A percentile compares a stretch with the other conserved stretches of the same genome.
Evolutionary conservation across 2,888 invertebrate genomes (phyloP).

Genomic region (Melanostoma mellinum): DNA sequence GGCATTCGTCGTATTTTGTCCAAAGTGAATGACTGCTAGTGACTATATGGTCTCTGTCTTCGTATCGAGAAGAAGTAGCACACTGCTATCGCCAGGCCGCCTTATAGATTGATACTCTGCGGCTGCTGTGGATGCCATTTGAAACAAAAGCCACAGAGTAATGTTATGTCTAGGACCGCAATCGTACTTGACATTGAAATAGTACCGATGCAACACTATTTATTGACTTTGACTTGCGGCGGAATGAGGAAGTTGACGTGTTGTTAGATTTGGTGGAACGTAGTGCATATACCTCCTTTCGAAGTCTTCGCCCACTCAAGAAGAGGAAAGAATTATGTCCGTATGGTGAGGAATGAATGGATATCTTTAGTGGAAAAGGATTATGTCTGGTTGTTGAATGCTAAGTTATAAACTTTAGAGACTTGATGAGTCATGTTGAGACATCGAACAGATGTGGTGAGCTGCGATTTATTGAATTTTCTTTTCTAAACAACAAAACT

Average conservation of each 20-base stretch:
- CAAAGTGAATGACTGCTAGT: conserved; percentile 35
- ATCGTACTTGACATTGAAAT: conserved; percentile 71
- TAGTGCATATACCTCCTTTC: neutral
- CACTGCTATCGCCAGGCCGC: conserved; percentile 39
- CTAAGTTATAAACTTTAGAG: too few species aligned
- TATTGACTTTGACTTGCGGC: conserved; percentile 52
- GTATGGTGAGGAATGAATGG: conserved; percentile 42
- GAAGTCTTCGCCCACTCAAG: conserved; percentile 29
- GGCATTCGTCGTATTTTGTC: conserved; percentile 59
- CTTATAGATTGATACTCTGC: conserved; percentile 50
- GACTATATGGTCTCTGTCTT: conserved; percentile 10
- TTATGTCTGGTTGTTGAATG: too few species aligned
- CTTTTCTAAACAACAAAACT: too few species aligned
- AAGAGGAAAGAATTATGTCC: conserved; percentile 29
- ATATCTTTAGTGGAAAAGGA: too few species aligned
- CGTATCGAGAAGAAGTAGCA: conserved; percentile 64
- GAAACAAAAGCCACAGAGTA: conserved; percentile 23
- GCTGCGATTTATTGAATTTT: too few species aligned
- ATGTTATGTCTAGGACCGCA: conserved; percentile 45
- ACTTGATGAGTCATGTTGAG: too few species aligned
- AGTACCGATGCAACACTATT: conserved; percentile 62
- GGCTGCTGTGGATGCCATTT: conserved; percentile 47
- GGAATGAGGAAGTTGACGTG: conserved; percentile 70
- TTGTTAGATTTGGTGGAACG: conserved; percentile 56
- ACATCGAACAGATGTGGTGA: too few species aligned